Conservation (phyloP, 2,113 vertebrate genomes). For the Heptranchias perlo region DNA sequence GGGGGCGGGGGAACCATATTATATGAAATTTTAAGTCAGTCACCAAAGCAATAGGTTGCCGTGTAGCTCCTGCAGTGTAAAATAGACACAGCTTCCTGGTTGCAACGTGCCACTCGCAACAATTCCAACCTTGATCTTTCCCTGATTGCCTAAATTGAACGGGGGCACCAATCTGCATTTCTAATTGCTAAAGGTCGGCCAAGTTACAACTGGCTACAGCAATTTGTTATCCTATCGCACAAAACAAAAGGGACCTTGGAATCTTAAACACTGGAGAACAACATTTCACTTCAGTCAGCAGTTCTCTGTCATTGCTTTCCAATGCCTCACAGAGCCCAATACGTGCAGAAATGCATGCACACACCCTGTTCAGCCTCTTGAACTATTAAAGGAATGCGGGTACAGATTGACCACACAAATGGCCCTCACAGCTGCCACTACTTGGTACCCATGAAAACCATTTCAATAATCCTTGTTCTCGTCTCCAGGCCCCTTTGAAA, state of each 20-base stretch:
- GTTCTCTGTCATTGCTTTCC: background rate
- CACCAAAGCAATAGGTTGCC: background rate
- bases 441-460: too few relatives aligned
- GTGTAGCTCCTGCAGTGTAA: too few relatives aligned
- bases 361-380: background rate
- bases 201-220: background rate
- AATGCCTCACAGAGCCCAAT: background rate
- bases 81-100: background rate
- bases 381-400: too few relatives aligned
- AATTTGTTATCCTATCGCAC: background rate
- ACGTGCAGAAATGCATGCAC: background rate
- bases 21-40: background rate
- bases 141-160: too few relatives aligned
- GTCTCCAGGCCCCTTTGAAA: too few relatives aligned
- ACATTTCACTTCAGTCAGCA: background rate
- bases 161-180: background rate
- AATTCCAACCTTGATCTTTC: too few relatives aligned
- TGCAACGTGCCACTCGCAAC: too few relatives aligned
- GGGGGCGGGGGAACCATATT: background rate
- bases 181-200: too few relatives aligned
- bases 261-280: background rate
- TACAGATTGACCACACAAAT: too few relatives aligned
- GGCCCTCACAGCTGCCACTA: too few relatives aligned
- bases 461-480: too few relatives aligned
- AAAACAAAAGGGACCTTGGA: background rate